These are phyloP conservation scores for Neosilurus mollespiculum DNA, from an alignment of 2,797 vertebrate genomes.

Conservation along the genomic window DNA sequence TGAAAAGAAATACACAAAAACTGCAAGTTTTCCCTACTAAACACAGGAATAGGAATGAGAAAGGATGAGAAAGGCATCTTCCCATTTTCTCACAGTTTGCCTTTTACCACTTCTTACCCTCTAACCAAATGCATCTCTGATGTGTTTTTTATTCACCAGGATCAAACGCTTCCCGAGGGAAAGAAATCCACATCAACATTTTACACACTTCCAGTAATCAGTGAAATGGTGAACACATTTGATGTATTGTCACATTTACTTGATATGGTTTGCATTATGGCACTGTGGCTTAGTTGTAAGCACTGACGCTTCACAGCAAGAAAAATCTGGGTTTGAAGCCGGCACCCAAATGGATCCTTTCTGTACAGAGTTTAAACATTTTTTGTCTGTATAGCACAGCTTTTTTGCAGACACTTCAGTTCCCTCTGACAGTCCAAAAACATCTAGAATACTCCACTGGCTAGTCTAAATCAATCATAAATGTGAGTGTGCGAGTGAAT, in stretches of 20 bases:
- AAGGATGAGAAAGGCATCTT: neutral
- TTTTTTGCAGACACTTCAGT: too few relatives aligned
- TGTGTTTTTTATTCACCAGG: neutral
- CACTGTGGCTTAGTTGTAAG: too few relatives aligned
- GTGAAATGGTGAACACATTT: too few relatives aligned
- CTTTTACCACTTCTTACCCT: neutral
- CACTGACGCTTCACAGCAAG: too few relatives aligned
- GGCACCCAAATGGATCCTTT: too few relatives aligned
- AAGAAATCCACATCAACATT: neutral
- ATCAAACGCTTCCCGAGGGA: neutral
- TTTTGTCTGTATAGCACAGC: too few relatives aligned
- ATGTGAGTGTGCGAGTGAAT: too few relatives aligned
- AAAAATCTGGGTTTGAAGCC: too few relatives aligned
- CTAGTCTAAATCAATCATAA: too few relatives aligned
- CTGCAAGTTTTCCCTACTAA: neutral
- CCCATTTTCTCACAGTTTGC: neutral
- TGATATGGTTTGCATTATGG: neutral
- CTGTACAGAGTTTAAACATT: too few relatives aligned
- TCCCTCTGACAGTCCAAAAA: too few relatives aligned
- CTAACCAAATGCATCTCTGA: neutral
- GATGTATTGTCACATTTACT: neutral
- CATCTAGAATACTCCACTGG: too few relatives aligned
- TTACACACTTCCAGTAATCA: neutral
- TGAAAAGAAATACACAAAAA: neutral
- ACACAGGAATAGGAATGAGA: neutral